These are phyloP conservation scores for Petrocephalus microphthalmus DNA, from an alignment of 2,113 vertebrate species.

Conservation along the genomic window DNA sequence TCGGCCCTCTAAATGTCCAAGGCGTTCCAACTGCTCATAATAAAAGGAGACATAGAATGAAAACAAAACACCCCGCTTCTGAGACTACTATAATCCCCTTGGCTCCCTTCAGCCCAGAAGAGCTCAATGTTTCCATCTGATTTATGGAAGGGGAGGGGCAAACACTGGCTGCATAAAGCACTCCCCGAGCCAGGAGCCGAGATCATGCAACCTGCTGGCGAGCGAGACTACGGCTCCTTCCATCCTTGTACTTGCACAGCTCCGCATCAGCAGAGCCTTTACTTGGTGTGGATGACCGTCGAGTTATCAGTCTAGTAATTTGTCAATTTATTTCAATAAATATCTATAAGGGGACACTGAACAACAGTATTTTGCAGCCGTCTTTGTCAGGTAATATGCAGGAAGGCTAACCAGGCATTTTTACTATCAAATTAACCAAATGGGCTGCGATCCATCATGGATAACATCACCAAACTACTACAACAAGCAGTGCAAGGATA, in stretches of 20 bases:
- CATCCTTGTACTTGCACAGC: not conserved
- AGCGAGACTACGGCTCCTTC: not conserved
- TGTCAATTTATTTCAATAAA: not conserved
- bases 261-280: not conserved
- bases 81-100: slow-evolving; percentile 35
- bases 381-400: not conserved
- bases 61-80: slow-evolving; percentile 29
- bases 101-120: not conserved
- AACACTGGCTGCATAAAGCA: not conserved
- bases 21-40: not conserved
- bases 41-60: slow-evolving; percentile 9
- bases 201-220: not conserved
- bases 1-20: not conserved
- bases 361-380: not conserved
- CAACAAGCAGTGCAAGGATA: not conserved
- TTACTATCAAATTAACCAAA: not conserved
- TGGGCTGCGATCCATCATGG: not conserved
- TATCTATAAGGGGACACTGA: not conserved
- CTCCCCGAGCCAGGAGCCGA: not conserved
- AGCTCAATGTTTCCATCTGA: slow-evolving; percentile 37
- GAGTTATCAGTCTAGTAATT: not conserved
- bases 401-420: not conserved
- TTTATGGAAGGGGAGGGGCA: slow-evolving; percentile 18
- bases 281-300: not conserved
- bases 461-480: not conserved